phyloP scores from a whole-genome alignment of 2,113 vertebrate genomes.

The Petromus typicus region DNA sequence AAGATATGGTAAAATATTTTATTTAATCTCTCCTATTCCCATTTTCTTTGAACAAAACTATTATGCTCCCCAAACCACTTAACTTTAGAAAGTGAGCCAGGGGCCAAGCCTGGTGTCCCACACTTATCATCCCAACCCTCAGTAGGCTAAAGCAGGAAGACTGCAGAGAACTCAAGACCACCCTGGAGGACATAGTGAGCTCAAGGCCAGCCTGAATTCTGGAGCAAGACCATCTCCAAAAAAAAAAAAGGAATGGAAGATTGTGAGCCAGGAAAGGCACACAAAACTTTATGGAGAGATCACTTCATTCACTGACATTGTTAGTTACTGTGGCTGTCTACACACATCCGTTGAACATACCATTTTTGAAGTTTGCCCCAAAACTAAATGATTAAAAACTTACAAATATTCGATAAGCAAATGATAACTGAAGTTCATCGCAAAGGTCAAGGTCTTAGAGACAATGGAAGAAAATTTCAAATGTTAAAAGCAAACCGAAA shows the following conservation, averaged over 20 bases:
- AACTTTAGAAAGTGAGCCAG: neutral
- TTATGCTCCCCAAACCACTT: neutral
- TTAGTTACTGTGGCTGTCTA: neutral
- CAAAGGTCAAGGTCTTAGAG: neutral
- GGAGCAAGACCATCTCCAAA: neutral
- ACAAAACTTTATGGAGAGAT: too few relatives aligned
- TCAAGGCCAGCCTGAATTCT: neutral
- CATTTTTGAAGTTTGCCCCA: conserved; percentile 4
- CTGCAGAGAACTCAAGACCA: neutral
- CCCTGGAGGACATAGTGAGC: neutral
- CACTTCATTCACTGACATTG: conserved; percentile 24
- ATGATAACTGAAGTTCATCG: neutral
- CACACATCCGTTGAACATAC: neutral
- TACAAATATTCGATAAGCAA: neutral
- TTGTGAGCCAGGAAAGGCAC: too few relatives aligned
- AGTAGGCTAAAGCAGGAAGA: neutral
- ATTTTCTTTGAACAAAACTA: conserved; percentile 25
- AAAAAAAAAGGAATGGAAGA: too few relatives aligned
- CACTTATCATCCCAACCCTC: neutral
- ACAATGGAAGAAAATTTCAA: conserved; percentile 12
- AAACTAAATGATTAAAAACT: conserved; percentile 36
- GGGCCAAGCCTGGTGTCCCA: neutral
- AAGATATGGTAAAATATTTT: neutral
- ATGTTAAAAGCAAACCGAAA: conserved; percentile 35
- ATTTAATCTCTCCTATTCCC: neutral